Evolutionary conservation across 1,140 invertebrate genomes (phyloP).

Genomic region (Ectropis grisescens): DNA sequence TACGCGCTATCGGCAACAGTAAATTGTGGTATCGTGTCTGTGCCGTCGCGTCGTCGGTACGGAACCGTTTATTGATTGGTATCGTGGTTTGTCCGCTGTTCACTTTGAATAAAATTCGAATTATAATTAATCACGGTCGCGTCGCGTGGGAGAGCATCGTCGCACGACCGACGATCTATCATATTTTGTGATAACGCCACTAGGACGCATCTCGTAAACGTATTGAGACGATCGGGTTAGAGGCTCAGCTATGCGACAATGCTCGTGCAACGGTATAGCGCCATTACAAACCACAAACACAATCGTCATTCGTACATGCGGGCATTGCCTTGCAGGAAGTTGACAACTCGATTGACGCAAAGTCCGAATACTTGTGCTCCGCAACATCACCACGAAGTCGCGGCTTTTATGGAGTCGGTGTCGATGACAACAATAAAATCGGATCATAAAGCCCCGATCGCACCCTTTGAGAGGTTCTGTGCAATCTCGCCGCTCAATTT

Average conservation of each 20-base stretch:
- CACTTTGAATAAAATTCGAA: conserved; percentile 70
- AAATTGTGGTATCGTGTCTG: conserved; percentile 65
- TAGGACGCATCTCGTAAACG: conserved; percentile 52
- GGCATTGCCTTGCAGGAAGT: no score
- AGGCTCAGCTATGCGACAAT: conserved; percentile 45
- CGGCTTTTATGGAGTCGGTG: conserved; percentile 23
- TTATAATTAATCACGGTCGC: conserved; percentile 66
- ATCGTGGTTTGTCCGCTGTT: conserved; percentile 67
- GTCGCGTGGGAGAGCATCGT: conserved; percentile 62
- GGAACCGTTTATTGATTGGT: conserved; percentile 69
- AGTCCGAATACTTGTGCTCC: no score
- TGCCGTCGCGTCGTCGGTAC: conserved; percentile 59
- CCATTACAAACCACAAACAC: conserved; percentile 16
- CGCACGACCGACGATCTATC: conserved; percentile 58
- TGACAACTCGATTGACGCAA: no score
- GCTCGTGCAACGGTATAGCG: conserved; percentile 21
- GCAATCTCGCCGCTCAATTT: conserved; percentile 52
- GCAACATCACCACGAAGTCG: no score
- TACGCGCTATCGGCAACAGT: conserved; percentile 52
- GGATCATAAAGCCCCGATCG: conserved; percentile 38
- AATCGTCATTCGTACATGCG: no score
- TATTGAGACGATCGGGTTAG: conserved; percentile 45
- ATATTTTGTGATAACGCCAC: conserved; percentile 68
- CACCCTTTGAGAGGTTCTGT: conserved; percentile 37
- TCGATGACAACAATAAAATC: conserved; percentile 44